Conservation (phyloP, 2,113 vertebrate genomes). For the Ellobius talpinus region DNA sequence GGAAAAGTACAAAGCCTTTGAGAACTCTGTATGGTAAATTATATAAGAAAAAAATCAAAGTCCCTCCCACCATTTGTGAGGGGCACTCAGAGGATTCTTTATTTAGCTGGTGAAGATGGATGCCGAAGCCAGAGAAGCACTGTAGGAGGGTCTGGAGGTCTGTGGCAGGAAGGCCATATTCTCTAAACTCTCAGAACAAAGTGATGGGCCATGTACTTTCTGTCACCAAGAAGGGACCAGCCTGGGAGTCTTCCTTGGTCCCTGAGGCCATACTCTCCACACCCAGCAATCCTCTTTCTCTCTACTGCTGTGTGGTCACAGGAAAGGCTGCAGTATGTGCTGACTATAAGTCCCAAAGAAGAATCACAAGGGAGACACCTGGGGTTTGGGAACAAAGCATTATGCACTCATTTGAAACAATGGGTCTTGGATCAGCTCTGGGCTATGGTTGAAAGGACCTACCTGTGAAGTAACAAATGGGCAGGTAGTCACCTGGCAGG, state of each 20-base stretch:
- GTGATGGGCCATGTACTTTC: background rate
- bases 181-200: background rate
- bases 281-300: background rate
- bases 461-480: no score
- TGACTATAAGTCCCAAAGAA: background rate
- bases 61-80: background rate
- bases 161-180: background rate
- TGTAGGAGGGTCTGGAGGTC: background rate
- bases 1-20: background rate
- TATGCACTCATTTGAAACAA: background rate
- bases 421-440: background rate
- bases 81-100: background rate
- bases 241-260: fast-evolving
- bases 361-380: background rate
- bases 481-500: background rate
- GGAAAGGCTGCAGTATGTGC: background rate
- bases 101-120: background rate
- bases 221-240: background rate
- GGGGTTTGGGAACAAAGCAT: background rate
- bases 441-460: background rate
- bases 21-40: background rate
- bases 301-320: background rate
- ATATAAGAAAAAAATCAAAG: background rate
- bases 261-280: background rate
- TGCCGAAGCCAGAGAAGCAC: background rate